A percentile compares a stretch with the other conserved stretches of the same genome.
Evolutionary conservation across 2,797 vertebrate species (phyloP).

Genomic region (Tamandua tetradactyla): DNA sequence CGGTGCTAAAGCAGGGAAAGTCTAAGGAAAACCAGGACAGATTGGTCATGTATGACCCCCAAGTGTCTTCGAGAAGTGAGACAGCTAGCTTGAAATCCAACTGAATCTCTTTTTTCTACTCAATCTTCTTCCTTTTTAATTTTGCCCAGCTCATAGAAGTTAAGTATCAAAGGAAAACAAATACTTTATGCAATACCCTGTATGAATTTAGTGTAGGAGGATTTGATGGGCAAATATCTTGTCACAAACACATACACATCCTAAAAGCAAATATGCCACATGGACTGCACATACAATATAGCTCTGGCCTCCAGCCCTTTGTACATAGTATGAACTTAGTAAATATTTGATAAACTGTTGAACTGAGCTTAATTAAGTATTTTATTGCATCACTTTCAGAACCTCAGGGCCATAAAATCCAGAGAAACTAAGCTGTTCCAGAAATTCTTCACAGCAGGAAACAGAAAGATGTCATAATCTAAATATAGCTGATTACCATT

Average conservation of each 20-base stretch:
- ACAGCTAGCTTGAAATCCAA: neutral
- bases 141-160: neutral
- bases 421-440: slow-evolving; percentile 37
- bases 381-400: slow-evolving; percentile 19
- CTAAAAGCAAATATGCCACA: neutral
- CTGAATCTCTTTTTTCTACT: neutral
- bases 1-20: neutral
- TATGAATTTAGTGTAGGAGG: neutral
- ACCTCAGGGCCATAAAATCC: slow-evolving; percentile 14
- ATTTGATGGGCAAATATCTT: neutral
- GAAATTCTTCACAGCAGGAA: slow-evolving; percentile 50
- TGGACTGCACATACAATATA: neutral
- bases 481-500: slow-evolving; percentile 36
- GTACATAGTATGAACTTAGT: neutral
- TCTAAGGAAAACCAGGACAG: neutral
- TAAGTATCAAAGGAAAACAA: neutral
- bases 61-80: neutral
- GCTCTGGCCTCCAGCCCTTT: neutral
- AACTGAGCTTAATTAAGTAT: slow-evolving; percentile 36
- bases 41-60: neutral
- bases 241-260: neutral
- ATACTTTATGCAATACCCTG: neutral
- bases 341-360: slow-evolving; percentile 28
- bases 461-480: slow-evolving; percentile 35
- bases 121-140: neutral